A percentile compares a stretch with the other conserved stretches of the same genome.
Conservation (phyloP, 2,888 invertebrate species). For the Eustalomyia histrio region DNA sequence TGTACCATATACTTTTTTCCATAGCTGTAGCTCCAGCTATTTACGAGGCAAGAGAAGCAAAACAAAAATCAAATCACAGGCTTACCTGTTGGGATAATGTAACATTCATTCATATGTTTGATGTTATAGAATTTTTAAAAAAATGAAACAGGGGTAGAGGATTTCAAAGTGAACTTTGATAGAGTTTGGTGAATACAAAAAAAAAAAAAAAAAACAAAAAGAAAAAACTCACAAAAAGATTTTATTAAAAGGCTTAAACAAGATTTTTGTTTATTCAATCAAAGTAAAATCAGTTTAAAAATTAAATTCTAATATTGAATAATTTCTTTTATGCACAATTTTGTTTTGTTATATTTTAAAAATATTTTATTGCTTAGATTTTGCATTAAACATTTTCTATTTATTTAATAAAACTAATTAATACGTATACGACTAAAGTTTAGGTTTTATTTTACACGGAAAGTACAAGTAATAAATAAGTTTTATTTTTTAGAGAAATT, state of each 20-base stretch:
- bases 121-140: background rate
- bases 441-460: too few species aligned
- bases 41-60: background rate
- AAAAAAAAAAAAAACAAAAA: background rate
- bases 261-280: slow-evolving; percentile 11
- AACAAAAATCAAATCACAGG: slow-evolving; percentile 48
- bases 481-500: too few species aligned
- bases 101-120: background rate
- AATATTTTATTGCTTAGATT: too few species aligned
- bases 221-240: background rate
- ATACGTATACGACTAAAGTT: too few species aligned
- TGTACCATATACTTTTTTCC: too few species aligned
- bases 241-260: slow-evolving; percentile 9
- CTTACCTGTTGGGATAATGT: slow-evolving; percentile 51
- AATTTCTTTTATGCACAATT: background rate
- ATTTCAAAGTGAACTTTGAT: background rate
- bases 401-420: too few species aligned
- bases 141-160: background rate
- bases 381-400: too few species aligned
- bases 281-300: slow-evolving; percentile 19
- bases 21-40: too few species aligned
- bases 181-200: background rate
- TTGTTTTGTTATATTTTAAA: too few species aligned
- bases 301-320: slow-evolving; percentile 7
- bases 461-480: too few species aligned